A percentile compares a stretch with the other conserved stretches of the same genome.
These are phyloP conservation scores for Parazoanthus swiftii DNA, from an alignment of 92 coral and sea anemone genomes.

Conservation along the genomic window DNA sequence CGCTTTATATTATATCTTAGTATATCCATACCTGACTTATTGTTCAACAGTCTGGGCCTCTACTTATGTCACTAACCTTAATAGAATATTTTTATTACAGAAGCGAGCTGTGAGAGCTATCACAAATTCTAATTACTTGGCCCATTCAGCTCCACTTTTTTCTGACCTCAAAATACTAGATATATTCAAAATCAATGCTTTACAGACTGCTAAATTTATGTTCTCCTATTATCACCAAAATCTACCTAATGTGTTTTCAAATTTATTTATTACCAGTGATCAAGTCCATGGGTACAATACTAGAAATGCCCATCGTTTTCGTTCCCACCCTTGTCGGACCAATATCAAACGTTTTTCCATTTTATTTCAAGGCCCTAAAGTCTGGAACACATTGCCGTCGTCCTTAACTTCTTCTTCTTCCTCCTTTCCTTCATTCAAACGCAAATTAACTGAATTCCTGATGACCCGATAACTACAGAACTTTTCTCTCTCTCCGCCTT, in stretches of 20 bases:
- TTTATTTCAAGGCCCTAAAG: constrained; percentile 26
- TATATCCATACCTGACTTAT: constrained; percentile 51
- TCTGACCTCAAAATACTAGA: constrained; percentile 40
- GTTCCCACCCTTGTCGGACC: constrained; percentile 23
- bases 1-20: constrained; percentile 43
- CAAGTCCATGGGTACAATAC: constrained; percentile 39
- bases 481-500: constrained; percentile 13
- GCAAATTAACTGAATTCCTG: constrained; percentile 25
- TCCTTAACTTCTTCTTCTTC: constrained; percentile 23
- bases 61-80: constrained; percentile 42
- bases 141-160: constrained; percentile 52
- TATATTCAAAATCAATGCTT: constrained; percentile 44
- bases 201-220: constrained; percentile 48
- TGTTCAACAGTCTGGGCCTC: constrained; percentile 54
- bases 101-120: constrained; percentile 58
- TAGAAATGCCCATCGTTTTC: constrained; percentile 18
- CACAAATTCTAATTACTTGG: constrained; percentile 39
- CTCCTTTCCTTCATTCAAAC: constrained; percentile 21
- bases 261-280: constrained; percentile 36
- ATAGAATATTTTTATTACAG: constrained; percentile 48
- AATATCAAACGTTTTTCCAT: constrained; percentile 26
- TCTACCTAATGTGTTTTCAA: constrained; percentile 13
- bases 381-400: constrained; percentile 24
- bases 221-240: constrained; percentile 18
- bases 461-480: constrained; percentile 21